Percentiles rank a stretch among this genome's conserved stretches.
phyloP scores from a whole-genome alignment of 1,140 invertebrate species.

The Druon quercuslanigerum region DNA sequence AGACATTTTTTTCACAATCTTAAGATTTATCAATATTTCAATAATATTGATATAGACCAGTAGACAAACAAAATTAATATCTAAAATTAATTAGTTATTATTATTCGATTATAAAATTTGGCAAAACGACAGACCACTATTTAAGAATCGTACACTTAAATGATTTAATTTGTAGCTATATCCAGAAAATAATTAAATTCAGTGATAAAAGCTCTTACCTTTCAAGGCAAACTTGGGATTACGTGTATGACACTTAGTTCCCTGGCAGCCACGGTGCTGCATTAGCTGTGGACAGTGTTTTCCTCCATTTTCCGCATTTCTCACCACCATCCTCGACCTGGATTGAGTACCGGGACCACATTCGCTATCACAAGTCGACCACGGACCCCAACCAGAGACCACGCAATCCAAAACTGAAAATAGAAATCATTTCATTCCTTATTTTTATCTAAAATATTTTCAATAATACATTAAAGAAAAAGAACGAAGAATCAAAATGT shows the following conservation, averaged over 20 bases:
- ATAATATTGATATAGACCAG: too few species aligned
- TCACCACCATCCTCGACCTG: slow-evolving; percentile 79
- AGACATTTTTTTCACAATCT: too few species aligned
- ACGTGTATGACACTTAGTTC: slow-evolving; percentile 81
- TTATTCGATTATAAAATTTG: too few species aligned
- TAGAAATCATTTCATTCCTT: slow-evolving; percentile 23
- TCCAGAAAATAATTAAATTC: slow-evolving; percentile 6
- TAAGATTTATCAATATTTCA: too few species aligned
- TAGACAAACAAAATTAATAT: too few species aligned
- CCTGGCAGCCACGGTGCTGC: slow-evolving; percentile 86
- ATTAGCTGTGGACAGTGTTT: slow-evolving; percentile 84
- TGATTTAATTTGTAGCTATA: not conserved
- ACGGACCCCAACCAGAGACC: slow-evolving; percentile 86
- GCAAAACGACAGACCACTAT: too few species aligned
- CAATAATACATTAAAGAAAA: not conserved
- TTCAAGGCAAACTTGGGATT: slow-evolving; percentile 82
- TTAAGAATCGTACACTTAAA: too few species aligned
- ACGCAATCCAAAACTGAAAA: slow-evolving; percentile 85
- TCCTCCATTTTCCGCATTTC: slow-evolving; percentile 84
- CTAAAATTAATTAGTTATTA: too few species aligned
- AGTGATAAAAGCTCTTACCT: slow-evolving; percentile 75
- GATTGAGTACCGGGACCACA: slow-evolving; percentile 88
- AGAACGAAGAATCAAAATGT: too few species aligned
- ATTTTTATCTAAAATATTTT: not conserved
- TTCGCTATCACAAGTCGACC: slow-evolving; percentile 86